Conservation (phyloP, 2,113 vertebrate genomes). For the Brachyhypopomus gauderio region DNA sequence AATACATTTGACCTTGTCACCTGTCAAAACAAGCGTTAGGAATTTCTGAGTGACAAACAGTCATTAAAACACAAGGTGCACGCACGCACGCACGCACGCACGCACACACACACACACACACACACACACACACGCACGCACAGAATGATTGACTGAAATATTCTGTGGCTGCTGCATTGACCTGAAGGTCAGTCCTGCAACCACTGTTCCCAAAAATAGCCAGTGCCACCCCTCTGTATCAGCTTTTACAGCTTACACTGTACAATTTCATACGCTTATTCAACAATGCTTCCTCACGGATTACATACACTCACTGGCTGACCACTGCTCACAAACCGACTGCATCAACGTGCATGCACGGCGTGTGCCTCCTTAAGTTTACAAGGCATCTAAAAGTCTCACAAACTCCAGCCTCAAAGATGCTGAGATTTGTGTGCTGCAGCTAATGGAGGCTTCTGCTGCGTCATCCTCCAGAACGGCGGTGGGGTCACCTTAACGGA, state of each 20-base stretch:
- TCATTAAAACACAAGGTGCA: too few relatives aligned
- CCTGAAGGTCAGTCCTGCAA: slow-evolving; percentile 11
- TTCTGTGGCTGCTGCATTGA: too few relatives aligned
- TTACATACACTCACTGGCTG: neutral
- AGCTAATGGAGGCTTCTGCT: slow-evolving; percentile 53
- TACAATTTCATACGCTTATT: neutral
- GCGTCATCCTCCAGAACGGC: slow-evolving; percentile 62
- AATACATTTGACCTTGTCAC: slow-evolving; percentile 2
- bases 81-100: too few relatives aligned
- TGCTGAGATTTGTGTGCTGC: neutral
- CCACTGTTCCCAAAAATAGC: neutral
- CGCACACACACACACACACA: too few relatives aligned
- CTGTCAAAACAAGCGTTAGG: neutral
- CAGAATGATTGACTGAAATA: neutral
- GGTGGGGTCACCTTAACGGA: slow-evolving; percentile 68
- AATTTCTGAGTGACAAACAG: too few relatives aligned
- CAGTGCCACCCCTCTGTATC: neutral
- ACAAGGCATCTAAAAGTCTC: neutral
- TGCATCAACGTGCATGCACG: neutral
- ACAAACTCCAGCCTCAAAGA: neutral
- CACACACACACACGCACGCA: neutral
- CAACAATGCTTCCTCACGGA: neutral
- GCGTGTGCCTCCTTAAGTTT: slow-evolving; percentile 11
- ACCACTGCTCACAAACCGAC: neutral
- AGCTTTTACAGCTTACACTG: neutral